Base-by-base conservation (phyloP, 2,797 vertebrate genomes). In the Remorina albescens region DNA sequence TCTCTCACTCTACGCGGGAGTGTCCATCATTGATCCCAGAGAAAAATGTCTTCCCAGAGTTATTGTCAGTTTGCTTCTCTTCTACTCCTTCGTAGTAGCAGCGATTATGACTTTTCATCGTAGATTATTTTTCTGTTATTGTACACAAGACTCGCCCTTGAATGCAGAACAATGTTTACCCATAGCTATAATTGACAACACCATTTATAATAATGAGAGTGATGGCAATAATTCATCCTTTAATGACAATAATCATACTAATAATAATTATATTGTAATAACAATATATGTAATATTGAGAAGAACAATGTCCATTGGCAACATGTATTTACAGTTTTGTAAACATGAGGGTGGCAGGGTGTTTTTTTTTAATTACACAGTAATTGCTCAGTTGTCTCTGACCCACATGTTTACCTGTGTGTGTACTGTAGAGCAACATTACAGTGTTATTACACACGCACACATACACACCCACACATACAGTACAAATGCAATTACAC, bases 311-410 rank as follows among this genome's bases (percentile, higher is more conserved):
- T 93, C 80, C 86, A 90, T 86, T 83, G 80, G 87, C 86, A 90
- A 93, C 86, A 88, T 74, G 86, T 94, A 93, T 95, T 93, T 93
- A 93, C 92, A 94, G 64, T 74, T 86, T 86, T 90, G 91, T 92
- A 91, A 92, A 93, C 89, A 74, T 75, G 88, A 88, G 73, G 49
- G 85, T 89, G 86, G 83, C 83, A 86, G 89, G 89, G 82, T 90
- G 58, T 82, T 76, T 84, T 84, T 67, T 90, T 79, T 86, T 94
- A 94, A 95, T 94, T 95, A 94, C 94, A 95, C 89, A 94, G 94
- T 95, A 95, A 95, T 95, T 93, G 92, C 89, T 94, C 89, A 91
- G 88, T 88, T 89, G 80, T 92, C 87, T 90, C 83, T 89, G 84
- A 91, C 84, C 91, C 91, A 90, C 87, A 82, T 89, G 80, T 85